Evolutionary conservation across 2,113 vertebrate species (phyloP).

Genomic region (Indicator indicator): DNA sequence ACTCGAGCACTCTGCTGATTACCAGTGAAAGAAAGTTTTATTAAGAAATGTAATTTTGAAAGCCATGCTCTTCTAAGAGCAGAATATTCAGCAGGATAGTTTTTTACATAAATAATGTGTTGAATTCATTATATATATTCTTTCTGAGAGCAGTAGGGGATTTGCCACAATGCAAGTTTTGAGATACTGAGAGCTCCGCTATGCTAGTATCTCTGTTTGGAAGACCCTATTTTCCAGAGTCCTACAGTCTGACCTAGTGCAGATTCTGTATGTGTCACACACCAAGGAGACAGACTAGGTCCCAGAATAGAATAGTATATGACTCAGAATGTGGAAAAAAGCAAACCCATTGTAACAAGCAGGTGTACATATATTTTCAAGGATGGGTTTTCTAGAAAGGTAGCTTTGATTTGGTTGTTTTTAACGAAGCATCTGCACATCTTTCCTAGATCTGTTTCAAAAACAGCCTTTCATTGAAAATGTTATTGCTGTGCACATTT

Average conservation of each 20-base stretch:
- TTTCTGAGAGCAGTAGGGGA: conserved; percentile 19
- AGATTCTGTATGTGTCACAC: neutral
- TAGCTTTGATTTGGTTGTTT: neutral
- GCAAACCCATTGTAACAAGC: neutral
- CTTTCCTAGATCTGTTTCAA: neutral
- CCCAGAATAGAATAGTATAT: neutral
- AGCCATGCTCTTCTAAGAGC: neutral
- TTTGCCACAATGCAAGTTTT: conserved; percentile 17
- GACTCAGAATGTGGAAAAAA: neutral
- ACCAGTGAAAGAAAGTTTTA: conserved; percentile 24
- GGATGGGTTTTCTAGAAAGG: neutral
- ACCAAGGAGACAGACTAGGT: neutral
- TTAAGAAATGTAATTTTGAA: conserved; percentile 63
- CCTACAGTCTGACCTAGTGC: neutral
- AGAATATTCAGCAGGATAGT: conserved; percentile 59
- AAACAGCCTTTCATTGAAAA: neutral
- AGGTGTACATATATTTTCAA: neutral
- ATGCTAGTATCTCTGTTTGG: conserved; percentile 15
- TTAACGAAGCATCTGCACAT: neutral
- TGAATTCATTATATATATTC: conserved; percentile 43
- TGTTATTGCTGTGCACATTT: neutral
- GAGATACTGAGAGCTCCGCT: neutral
- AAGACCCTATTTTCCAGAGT: conserved; percentile 29
- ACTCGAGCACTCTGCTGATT: conserved; percentile 24
- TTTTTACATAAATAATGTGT: conserved; percentile 69